These are phyloP conservation scores for Hirtodrosophila trivittata DNA, from an alignment of 2,888 invertebrate species.

Conservation along the genomic window DNA sequence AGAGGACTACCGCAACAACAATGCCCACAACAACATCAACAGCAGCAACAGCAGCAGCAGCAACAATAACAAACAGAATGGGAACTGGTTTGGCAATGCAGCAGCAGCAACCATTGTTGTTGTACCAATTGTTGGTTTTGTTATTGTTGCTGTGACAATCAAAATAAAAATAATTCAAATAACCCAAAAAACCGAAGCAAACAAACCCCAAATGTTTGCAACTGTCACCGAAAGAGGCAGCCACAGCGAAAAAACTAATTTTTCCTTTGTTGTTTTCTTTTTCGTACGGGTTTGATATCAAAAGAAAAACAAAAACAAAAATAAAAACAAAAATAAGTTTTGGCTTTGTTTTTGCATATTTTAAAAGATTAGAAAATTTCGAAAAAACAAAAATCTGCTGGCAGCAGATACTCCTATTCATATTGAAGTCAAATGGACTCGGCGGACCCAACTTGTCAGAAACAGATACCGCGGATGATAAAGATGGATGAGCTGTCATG, in stretches of 20 bases:
- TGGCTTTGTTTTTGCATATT: conserved; percentile 48
- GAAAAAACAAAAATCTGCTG: conserved; percentile 33
- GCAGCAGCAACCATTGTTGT: conserved; percentile 14
- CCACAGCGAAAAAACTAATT: conserved; percentile 5
- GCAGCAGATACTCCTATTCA: background rate
- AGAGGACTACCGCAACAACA: conserved; percentile 72
- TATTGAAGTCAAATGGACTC: conserved; percentile 13
- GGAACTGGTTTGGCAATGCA: conserved; percentile 47
- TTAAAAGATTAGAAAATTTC: conserved; percentile 52
- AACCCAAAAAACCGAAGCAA: conserved; percentile 33
- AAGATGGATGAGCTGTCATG: conserved; percentile 30
- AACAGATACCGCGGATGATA: conserved; percentile 16
- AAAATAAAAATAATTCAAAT: conserved; percentile 66
- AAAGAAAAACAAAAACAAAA: conserved; percentile 13
- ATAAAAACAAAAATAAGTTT: conserved; percentile 6
- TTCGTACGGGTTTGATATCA: conserved; percentile 17
- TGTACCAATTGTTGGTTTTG: conserved; percentile 25
- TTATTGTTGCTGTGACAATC: conserved; percentile 60
- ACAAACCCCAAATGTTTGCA: conserved; percentile 65
- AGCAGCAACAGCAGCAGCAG: conserved; percentile 37
- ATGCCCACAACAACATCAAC: conserved; percentile 53
- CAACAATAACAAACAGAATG: conserved; percentile 60
- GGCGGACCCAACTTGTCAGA: conserved; percentile 19
- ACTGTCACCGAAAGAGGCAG: conserved; percentile 52
- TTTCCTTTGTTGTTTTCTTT: conserved; percentile 15